These are phyloP conservation scores for Pollachius pollachius DNA, from an alignment of 2,113 vertebrate genomes.

Conservation along the genomic window DNA sequence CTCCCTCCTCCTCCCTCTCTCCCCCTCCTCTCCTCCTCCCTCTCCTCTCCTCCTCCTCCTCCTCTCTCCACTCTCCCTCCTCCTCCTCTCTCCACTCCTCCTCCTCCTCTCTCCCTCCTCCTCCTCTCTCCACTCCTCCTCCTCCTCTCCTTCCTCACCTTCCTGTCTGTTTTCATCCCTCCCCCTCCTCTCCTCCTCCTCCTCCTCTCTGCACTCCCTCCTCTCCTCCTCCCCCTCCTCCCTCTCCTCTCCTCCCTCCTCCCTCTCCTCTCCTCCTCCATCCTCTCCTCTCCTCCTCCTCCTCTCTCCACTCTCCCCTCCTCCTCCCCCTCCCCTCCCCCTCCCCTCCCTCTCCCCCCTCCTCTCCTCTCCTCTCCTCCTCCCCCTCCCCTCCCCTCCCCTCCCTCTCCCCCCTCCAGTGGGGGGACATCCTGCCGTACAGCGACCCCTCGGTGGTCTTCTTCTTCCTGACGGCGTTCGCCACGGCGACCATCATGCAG, in stretches of 20 bases:
- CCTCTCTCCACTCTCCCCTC: no score
- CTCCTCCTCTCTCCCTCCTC: neutral
- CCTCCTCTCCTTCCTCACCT: no score
- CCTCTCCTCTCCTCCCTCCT: neutral
- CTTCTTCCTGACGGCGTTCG: slow-evolving; percentile 84
- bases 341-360: neutral
- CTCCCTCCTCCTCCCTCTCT: neutral
- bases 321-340: no score
- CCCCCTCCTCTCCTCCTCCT: no score
- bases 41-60: no score
- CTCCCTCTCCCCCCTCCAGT: slow-evolving; percentile 52
- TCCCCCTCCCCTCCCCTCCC: neutral
- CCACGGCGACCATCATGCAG: slow-evolving; percentile 87
- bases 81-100: no score
- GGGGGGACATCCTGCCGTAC: slow-evolving; percentile 86
- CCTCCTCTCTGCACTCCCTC: no score
- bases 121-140: no score
- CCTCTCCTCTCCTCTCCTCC: neutral
- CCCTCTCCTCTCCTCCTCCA: neutral
- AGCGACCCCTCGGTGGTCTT: slow-evolving; percentile 81
- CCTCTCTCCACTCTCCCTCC: no score
- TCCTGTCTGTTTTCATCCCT: no score
- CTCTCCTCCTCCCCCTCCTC: no score
- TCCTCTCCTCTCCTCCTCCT: no score
- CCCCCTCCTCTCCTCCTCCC: neutral